Percentiles rank a stretch among this genome's conserved stretches.
Evolutionary conservation across 2,113 vertebrate species (phyloP).

Genomic region (Pelmatolapia mariae): DNA sequence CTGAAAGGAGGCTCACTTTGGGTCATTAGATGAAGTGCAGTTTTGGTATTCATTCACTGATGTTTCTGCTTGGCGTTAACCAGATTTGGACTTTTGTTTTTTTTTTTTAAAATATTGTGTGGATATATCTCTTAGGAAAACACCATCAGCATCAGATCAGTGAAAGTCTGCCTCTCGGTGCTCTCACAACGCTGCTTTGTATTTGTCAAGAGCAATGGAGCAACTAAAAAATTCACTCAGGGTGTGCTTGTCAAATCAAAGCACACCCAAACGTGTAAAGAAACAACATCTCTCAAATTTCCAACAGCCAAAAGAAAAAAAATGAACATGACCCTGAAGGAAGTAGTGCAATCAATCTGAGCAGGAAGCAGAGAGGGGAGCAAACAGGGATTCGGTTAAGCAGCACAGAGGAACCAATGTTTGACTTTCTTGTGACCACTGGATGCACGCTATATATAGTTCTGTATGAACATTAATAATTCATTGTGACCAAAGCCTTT

Average conservation of each 20-base stretch:
- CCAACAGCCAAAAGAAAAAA: not conserved
- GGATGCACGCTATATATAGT: conserved; percentile 39
- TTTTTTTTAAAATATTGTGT: not conserved
- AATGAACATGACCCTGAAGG: not conserved
- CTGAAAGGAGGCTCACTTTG: not conserved
- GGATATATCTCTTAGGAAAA: not conserved
- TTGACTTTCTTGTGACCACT: conserved; percentile 32
- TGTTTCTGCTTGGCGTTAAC: not conserved
- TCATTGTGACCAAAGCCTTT: conserved; percentile 34
- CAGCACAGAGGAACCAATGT: not conserved
- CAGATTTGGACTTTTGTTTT: not conserved
- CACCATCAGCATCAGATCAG: not conserved
- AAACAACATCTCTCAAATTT: not conserved
- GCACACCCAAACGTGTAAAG: not conserved
- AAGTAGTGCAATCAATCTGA: conserved; percentile 15
- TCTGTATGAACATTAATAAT: conserved; percentile 60
- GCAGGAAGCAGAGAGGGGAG: not conserved
- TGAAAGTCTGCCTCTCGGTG: not conserved
- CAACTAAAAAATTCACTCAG: conserved; percentile 20
- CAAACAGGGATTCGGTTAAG: not conserved
- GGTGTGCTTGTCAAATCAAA: not conserved
- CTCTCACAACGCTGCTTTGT: not conserved
- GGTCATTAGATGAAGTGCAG: not conserved
- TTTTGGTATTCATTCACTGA: rapidly evolving
- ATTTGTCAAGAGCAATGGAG: not conserved